Evolutionary conservation across 2,113 vertebrate species (phyloP).

Genomic region (Thalassoma bifasciatum): DNA sequence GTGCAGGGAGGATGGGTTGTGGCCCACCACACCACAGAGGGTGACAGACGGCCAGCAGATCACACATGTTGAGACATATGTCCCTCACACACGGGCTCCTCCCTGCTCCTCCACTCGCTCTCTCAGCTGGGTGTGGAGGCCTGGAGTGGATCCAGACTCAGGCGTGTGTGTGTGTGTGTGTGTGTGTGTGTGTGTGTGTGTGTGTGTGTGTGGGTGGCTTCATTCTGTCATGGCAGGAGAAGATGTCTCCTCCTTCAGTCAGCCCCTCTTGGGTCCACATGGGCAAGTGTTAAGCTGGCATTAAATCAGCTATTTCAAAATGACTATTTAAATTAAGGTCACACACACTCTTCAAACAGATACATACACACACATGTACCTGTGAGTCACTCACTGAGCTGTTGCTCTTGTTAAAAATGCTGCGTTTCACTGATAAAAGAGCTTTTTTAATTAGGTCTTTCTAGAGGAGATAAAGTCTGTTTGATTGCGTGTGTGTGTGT

Average conservation of each 20-base stretch:
- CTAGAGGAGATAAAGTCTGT: background rate
- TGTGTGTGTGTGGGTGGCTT: constrained; percentile 32
- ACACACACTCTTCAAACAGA: background rate
- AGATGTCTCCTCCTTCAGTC: constrained; percentile 25
- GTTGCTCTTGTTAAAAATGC: background rate
- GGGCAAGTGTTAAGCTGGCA: constrained; percentile 33
- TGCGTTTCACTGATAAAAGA: background rate
- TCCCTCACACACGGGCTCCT: constrained; percentile 44
- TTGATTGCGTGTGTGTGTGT: background rate
- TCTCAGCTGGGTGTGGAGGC: constrained; percentile 37
- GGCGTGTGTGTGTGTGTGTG: constrained; percentile 24
- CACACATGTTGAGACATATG: constrained; percentile 74
- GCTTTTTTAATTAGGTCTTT: background rate
- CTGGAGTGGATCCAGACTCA: constrained; percentile 60
- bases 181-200: background rate
- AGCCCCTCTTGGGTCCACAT: constrained; percentile 23
- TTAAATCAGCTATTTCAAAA: constrained; percentile 38
- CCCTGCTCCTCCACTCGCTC: constrained; percentile 42
- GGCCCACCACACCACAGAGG: constrained; percentile 36
- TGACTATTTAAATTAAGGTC: constrained; percentile 12
- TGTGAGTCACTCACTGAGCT: background rate
- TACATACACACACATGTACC: background rate
- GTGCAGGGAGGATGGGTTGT: constrained; percentile 8
- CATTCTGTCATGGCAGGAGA: constrained; percentile 48
- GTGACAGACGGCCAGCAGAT: constrained; percentile 66